Evolutionary conservation across 2,797 vertebrate species (phyloP).

Genomic region (Petrocephalus schoutedeni): DNA sequence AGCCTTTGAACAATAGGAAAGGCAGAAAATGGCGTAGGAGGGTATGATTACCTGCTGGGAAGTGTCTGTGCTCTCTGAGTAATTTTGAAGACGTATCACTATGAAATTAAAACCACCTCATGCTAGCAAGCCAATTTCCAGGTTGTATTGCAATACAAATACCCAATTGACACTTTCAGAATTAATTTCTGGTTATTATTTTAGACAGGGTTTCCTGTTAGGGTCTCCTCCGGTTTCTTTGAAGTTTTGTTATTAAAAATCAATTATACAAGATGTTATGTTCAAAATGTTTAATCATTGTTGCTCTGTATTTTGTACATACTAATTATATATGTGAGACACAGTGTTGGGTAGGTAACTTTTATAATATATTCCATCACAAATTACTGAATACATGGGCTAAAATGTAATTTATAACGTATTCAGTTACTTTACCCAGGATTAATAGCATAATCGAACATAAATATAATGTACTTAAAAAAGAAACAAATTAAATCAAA

Average conservation of each 20-base stretch:
- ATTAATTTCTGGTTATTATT: background rate
- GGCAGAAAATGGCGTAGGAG: conserved; percentile 27
- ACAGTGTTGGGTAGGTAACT: background rate
- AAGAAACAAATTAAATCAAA: background rate
- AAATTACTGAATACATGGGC: background rate
- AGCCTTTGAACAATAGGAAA: conserved; percentile 52
- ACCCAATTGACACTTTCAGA: background rate
- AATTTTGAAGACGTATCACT: conserved; percentile 7
- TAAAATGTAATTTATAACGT: background rate
- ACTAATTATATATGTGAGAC: background rate
- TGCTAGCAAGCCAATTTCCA: background rate
- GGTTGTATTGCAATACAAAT: background rate
- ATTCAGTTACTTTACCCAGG: background rate
- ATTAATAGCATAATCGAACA: background rate
- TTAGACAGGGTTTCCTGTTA: background rate
- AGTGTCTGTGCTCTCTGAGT: conserved; percentile 34
- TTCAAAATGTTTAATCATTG: background rate
- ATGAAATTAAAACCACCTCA: background rate
- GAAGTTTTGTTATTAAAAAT: background rate
- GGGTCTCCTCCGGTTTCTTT: background rate
- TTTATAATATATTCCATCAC: background rate
- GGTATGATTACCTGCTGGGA: conserved; percentile 39
- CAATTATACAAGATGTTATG: background rate
- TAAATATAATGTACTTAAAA: background rate
- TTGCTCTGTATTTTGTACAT: background rate